Base-by-base conservation (phyloP, 1,140 invertebrate species). In the Bombus picipes region DNA sequence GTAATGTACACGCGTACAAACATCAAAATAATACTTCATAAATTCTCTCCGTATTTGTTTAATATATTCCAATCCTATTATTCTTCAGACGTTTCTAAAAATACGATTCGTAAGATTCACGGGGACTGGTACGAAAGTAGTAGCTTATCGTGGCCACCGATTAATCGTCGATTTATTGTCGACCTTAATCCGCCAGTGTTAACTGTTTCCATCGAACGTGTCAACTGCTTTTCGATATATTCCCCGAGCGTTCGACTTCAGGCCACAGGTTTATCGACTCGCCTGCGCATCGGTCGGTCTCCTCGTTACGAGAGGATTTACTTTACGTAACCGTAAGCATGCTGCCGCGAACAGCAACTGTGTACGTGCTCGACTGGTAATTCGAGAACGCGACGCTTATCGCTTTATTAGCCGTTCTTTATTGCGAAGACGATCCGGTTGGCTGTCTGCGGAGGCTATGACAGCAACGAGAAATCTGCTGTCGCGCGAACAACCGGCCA, bases 371-470 rank as follows among this genome's bases (percentile, higher is more conserved):
- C 87, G 53, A 34, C 41, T 47, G 41, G 84, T 85, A 88, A 89
- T 89, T 89, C 88, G 87, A 62, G 81, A 81, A 41, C 47, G 80
- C 71, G 68, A 43, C 75, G 83, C 84, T 89, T 89, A 89, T 89
- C 88, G 87, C 80, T 89, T 89, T 89, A 89, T 89, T 89, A 83
- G 88, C 65, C 41, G 66, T 87, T 81, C 76, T 89, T 89, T 89
- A 89, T 89, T 83, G 80, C 88, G 53, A 62, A 41, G 84, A 70
- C 80, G 84, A 87, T 76, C 76, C 87, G 71, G 80, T 80, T 86
- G 83, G 76, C 75, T 66, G 70, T 12, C 74, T 66, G 41, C 47
- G 18, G 32, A 73, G 76, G 66, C 80, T 62, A 65, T 39, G 75
- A 86, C 62, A 79, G 39, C 57, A 53, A 32, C 59, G 32, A 22